Evolutionary conservation across 2,888 invertebrate species (phyloP).

Genomic region (Nineta flava): DNA sequence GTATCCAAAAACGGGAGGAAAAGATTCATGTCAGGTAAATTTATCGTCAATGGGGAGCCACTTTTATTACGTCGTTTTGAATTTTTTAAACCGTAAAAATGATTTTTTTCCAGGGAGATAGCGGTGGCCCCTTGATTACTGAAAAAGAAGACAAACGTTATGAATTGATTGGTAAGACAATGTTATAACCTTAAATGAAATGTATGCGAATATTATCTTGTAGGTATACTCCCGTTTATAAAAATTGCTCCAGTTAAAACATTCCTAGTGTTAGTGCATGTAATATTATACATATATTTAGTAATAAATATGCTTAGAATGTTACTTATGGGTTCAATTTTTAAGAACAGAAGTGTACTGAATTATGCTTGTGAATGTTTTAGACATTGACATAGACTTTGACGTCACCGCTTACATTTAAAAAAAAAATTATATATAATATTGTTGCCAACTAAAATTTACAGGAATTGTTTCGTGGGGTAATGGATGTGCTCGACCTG

Average conservation of each 20-base stretch:
- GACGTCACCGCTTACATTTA: not conserved
- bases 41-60: not conserved
- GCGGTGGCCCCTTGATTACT: slow-evolving; percentile 62
- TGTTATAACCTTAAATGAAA: too few relatives aligned
- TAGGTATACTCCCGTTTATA: too few relatives aligned
- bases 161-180: slow-evolving; percentile 51
- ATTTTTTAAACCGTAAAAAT: not conserved
- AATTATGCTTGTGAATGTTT: not conserved
- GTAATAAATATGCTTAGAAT: too few relatives aligned
- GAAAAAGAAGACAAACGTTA: slow-evolving; percentile 56
- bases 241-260: too few relatives aligned
- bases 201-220: too few relatives aligned
- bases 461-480: slow-evolving; percentile 77
- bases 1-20: slow-evolving; percentile 49
- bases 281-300: too few relatives aligned
- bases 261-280: too few relatives aligned
- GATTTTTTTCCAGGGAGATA: slow-evolving; percentile 48
- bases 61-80: too few relatives aligned
- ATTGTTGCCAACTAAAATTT: slow-evolving; percentile 12
- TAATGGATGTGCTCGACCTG: slow-evolving; percentile 70
- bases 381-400: not conserved
- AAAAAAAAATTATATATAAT: not conserved
- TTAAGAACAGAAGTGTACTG: too few relatives aligned
- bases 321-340: too few relatives aligned
- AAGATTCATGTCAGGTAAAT: slow-evolving; percentile 68